Base-by-base conservation (phyloP, 2,113 vertebrate species). In the Oryzias melastigma region DNA sequence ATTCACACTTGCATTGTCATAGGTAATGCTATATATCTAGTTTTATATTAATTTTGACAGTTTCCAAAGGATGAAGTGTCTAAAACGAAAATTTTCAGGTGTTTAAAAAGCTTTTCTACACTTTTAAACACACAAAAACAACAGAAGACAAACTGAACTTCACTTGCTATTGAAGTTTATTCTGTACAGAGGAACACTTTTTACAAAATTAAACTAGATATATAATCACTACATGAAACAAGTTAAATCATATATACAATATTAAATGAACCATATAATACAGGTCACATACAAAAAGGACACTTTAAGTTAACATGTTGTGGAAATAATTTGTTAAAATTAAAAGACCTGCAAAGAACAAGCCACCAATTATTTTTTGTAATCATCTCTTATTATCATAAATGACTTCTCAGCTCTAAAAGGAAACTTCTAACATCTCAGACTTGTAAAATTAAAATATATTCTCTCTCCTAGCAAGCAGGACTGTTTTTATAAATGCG, bases 121-220 rank as follows among this genome's bases (percentile, higher is more conserved):
- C 25, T 5, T 5, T 3, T 12, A 35, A 35, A 19, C n/a, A 47
- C 7, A 47, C 67, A 80, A 80, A 47, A 68, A 80, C 78, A 86
- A 84, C 90, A 85, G 82, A 84, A 80, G 82, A 83, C 83, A 60
- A 77, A 84, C 76, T 82, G 83, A 76, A 12, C 85, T 88, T 83
- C 64, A 86, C 77, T 87, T 86, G 80, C 88, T 88, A 86, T 85
- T 81, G 81, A 89, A 82, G 83, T 87, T 91, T 87, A 95, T 95
- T 96, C 94, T 96, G 95, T 97, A 98, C 95, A 97, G 94, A 95
- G 91, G 94, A 95, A 93, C 80, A 95, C 95, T 95, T 95, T 98
- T 94, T 98, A 97, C 96, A 98, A 98, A 98, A 96, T 95, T 94
- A 94, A 95, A 95, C 94, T 97, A 97, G 95, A 97, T 94, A 95